These are phyloP conservation scores for Canis aureus DNA, from an alignment of 2,113 vertebrate genomes.

Conservation along the genomic window DNA sequence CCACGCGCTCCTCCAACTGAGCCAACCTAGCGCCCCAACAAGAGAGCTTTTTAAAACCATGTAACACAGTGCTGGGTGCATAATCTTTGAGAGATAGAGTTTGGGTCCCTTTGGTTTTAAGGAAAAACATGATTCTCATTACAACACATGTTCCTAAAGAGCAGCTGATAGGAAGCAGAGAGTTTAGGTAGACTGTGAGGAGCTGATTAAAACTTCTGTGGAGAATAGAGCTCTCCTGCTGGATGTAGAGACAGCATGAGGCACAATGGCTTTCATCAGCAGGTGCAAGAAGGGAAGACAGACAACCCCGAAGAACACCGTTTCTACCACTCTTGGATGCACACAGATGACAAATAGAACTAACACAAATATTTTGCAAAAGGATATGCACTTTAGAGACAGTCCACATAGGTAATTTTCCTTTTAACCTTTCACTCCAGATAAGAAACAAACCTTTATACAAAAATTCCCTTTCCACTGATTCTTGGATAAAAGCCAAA, in stretches of 20 bases:
- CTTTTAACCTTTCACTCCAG: neutral
- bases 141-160: neutral
- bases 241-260: neutral
- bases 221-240: neutral
- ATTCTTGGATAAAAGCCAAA: conserved; percentile 17
- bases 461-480: neutral
- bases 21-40: neutral
- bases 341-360: neutral
- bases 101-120: neutral
- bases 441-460: neutral
- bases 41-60: neutral
- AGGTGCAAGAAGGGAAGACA: neutral
- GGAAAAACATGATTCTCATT: neutral
- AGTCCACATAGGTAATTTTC: neutral
- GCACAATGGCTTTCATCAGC: neutral
- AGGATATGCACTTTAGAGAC: neutral
- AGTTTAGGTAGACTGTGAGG: neutral
- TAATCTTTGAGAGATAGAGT: neutral
- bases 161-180: neutral
- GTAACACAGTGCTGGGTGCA: neutral
- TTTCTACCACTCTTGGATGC: neutral
- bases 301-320: neutral
- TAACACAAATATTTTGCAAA: neutral
- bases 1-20: neutral
- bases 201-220: neutral